phyloP scores from a whole-genome alignment of 2,797 vertebrate species.

The Furcifer pardalis region DNA sequence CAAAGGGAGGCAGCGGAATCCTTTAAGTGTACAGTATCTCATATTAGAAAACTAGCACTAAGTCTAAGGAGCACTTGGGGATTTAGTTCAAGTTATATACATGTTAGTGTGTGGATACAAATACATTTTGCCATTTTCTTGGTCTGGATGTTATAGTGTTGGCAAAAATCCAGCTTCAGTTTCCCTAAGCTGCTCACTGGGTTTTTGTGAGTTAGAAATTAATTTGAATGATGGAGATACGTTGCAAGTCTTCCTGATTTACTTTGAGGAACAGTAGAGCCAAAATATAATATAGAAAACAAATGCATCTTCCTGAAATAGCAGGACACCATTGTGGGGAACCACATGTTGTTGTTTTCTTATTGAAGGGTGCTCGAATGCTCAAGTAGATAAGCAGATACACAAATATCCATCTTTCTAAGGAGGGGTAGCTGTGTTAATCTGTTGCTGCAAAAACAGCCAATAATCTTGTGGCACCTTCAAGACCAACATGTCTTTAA shows the following conservation, averaged over 20 bases:
- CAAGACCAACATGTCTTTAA: too few relatives aligned
- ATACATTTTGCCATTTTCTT: background rate
- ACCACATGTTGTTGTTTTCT: background rate
- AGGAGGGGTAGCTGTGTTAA: too few relatives aligned
- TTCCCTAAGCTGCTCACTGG: background rate
- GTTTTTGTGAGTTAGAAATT: background rate
- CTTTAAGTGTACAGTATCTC: background rate
- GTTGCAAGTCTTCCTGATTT: background rate
- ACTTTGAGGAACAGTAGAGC: background rate
- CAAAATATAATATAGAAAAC: background rate
- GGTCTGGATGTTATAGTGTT: background rate
- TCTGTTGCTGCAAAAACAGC: too few relatives aligned
- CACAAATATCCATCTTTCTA: background rate
- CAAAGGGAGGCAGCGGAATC: background rate
- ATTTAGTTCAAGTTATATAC: background rate
- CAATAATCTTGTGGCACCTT: too few relatives aligned
- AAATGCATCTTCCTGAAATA: background rate
- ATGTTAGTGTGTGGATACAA: background rate
- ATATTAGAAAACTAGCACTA: background rate
- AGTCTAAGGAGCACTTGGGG: too few relatives aligned
- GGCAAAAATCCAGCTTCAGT: background rate
- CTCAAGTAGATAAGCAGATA: background rate
- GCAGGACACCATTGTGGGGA: background rate
- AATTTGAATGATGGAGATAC: background rate
- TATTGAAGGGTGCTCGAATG: background rate